These are phyloP conservation scores for Scopus umbretta DNA, from an alignment of 2,113 vertebrate species.

Conservation along the genomic window DNA sequence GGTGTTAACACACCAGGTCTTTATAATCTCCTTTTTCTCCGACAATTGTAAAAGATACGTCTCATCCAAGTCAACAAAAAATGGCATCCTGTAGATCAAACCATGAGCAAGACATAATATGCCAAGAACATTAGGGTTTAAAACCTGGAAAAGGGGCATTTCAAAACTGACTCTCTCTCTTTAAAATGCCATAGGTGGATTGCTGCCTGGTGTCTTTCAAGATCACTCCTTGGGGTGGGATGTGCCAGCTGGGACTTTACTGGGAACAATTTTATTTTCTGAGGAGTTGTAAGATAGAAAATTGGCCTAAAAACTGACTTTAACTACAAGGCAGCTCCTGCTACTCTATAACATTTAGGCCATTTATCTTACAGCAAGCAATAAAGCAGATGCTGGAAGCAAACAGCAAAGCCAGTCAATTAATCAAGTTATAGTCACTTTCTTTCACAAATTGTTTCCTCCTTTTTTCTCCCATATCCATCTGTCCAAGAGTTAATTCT, in stretches of 20 bases:
- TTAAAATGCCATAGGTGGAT: neutral
- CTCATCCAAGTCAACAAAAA: neutral
- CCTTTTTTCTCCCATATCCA: neutral
- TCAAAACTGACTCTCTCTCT: neutral
- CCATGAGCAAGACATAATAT: neutral
- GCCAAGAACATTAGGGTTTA: neutral
- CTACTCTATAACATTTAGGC: neutral
- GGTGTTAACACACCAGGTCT: neutral
- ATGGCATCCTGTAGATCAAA: neutral
- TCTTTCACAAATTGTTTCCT: neutral
- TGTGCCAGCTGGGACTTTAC: neutral
- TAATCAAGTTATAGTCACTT: neutral
- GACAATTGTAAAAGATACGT: neutral
- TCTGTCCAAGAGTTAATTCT: neutral
- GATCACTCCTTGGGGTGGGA: neutral
- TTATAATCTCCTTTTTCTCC: neutral
- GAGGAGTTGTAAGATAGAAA: neutral
- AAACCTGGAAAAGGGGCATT: neutral
- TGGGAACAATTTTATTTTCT: neutral
- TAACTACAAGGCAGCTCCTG: neutral
- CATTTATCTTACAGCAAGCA: neutral
- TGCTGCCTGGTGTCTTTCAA: neutral
- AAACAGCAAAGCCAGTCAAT: neutral
- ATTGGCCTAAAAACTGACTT: neutral
- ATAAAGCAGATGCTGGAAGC: neutral